A percentile compares a stretch with the other conserved stretches of the same genome.
Evolutionary conservation across 2,113 vertebrate genomes (phyloP).

Genomic region (Diphyllodes magnificus): DNA sequence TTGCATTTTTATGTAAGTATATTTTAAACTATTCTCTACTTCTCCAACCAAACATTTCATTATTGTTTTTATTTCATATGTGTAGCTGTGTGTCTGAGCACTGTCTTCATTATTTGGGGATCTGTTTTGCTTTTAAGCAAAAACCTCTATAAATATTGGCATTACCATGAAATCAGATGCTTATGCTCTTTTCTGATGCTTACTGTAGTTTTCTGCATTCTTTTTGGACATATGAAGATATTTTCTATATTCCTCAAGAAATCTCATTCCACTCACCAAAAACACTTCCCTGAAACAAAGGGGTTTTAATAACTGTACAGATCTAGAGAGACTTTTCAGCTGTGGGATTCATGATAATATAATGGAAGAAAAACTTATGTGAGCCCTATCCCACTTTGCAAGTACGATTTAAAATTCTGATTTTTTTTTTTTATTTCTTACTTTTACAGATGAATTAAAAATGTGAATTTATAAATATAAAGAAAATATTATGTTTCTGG

Average conservation of each 20-base stretch:
- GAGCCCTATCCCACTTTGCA: not conserved
- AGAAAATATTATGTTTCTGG: not conserved
- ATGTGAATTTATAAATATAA: not conserved
- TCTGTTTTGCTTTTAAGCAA: not conserved
- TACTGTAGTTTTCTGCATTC: not conserved
- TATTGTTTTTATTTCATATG: not conserved
- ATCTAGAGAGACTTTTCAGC: not conserved
- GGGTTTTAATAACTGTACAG: accelerated
- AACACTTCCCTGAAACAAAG: not conserved
- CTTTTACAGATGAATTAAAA: not conserved
- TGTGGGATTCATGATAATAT: not conserved
- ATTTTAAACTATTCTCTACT: not conserved
- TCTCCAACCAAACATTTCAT: not conserved
- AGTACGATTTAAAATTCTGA: not conserved
- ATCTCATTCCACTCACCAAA: not conserved
- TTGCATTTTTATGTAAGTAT: not conserved
- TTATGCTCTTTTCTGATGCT: not conserved
- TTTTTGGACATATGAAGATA: not conserved
- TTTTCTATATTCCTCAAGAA: not conserved
- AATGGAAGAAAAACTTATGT: not conserved
- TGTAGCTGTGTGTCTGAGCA: not conserved
- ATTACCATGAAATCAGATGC: not conserved
- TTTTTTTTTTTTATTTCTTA: not conserved
- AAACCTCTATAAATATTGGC: not conserved
- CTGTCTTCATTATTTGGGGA: not conserved